phyloP scores from a whole-genome alignment of 2,797 vertebrate genomes.

The Dipus sagitta region DNA sequence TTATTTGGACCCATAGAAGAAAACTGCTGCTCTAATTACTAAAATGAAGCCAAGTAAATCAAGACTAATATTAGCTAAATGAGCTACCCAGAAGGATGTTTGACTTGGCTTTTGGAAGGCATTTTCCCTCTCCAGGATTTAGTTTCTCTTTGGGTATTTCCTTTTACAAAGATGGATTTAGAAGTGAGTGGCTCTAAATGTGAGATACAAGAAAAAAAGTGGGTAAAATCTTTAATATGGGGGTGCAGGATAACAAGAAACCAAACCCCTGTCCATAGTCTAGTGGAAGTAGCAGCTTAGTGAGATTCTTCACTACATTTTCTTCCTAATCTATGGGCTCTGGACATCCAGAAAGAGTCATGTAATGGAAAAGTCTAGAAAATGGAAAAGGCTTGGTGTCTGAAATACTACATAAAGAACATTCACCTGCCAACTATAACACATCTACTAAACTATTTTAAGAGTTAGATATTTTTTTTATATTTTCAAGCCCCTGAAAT shows the following conservation, averaged over 20 bases:
- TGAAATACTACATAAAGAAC: neutral
- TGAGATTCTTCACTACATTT: neutral
- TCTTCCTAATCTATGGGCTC: neutral
- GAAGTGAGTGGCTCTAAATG: neutral
- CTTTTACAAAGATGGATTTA: neutral
- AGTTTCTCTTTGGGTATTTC: neutral
- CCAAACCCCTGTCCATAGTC: neutral
- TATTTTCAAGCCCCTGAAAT: neutral
- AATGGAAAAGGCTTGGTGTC: neutral
- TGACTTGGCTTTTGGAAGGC: neutral
- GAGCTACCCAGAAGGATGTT: neutral
- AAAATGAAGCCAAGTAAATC: neutral
- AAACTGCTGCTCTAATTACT: neutral
- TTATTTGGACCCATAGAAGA: neutral
- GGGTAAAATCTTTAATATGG: neutral
- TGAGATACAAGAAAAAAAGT: neutral
- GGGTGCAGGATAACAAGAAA: neutral
- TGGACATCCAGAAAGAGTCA: neutral
- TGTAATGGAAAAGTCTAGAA: neutral
- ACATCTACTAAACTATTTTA: neutral
- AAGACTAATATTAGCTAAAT: neutral
- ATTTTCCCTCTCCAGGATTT: neutral
- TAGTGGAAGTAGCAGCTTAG: neutral
- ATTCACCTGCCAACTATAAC: neutral
- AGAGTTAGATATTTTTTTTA: neutral